Percentiles rank a stretch among this genome's conserved stretches.
These are phyloP conservation scores for Notarius quadriscutis DNA, from an alignment of 2,113 vertebrate species.

Conservation along the genomic window DNA sequence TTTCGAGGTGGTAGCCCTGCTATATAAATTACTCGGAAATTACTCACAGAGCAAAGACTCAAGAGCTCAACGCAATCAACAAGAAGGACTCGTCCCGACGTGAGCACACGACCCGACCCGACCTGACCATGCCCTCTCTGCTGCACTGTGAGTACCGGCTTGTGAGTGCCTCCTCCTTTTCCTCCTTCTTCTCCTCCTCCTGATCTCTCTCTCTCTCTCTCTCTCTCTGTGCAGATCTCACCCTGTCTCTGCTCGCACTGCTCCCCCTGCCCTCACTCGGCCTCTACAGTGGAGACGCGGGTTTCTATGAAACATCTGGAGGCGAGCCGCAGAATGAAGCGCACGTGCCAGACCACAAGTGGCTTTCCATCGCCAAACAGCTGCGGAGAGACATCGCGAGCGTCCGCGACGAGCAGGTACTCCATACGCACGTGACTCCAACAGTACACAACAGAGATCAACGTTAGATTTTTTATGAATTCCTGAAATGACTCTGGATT, in stretches of 20 bases:
- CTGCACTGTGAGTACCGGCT: conserved; percentile 40
- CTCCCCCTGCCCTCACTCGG: conserved; percentile 38
- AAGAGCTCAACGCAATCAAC: conserved; percentile 8
- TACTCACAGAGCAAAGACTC: not conserved
- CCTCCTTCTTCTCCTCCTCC: too few species aligned
- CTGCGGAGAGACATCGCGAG: not conserved
- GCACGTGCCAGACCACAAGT: not conserved
- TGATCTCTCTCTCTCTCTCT: not conserved
- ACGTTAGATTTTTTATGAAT: not conserved
- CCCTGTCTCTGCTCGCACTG: conserved; percentile 28
- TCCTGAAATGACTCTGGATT: not conserved
- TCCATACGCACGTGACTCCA: not conserved
- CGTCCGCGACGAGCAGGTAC: conserved; percentile 58
- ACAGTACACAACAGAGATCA: too few species aligned
- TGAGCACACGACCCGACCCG: not conserved
- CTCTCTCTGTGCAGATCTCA: conserved; percentile 43
- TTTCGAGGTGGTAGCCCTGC: not conserved
- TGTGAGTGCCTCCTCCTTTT: not conserved
- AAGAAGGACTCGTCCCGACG: not conserved
- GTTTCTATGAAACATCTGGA: conserved; percentile 59
- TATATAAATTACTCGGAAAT: conserved; percentile 39
- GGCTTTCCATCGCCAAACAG: conserved; percentile 38
- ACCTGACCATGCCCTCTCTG: conserved; percentile 21
- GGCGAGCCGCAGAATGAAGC: conserved; percentile 39
- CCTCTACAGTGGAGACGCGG: not conserved